phyloP scores from a whole-genome alignment of 92 coral and sea anemone species.

The Porites rus region DNA sequence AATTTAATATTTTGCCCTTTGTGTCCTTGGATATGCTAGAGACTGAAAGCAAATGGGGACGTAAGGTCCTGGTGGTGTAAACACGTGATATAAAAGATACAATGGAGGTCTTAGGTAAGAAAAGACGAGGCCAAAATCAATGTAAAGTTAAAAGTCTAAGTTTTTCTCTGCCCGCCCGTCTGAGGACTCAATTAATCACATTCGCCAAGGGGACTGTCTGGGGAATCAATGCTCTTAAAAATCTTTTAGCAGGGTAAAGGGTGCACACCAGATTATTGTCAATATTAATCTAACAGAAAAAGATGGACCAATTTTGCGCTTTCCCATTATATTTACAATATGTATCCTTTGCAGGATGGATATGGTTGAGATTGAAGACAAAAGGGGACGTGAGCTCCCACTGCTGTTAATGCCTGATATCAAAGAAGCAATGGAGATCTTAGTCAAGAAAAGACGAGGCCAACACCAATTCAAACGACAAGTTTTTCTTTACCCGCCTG shows the following conservation, averaged over 20 bases:
- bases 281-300: too few relatives aligned
- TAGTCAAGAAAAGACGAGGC: conserved; percentile 37
- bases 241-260: too few relatives aligned
- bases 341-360: conserved; percentile 24
- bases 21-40: conserved; percentile 33
- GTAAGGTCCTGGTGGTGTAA: conserved; percentile 46
- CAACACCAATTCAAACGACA: conserved; percentile 28
- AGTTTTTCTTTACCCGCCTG: conserved; percentile 36
- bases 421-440: conserved; percentile 27
- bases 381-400: conserved; percentile 44
- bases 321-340: too few relatives aligned
- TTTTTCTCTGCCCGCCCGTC: conserved; percentile 36
- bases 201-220: conserved; percentile 56
- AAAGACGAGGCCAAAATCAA: conserved; percentile 31
- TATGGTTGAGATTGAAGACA: conserved; percentile 46
- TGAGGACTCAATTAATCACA: conserved; percentile 35
- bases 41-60: conserved; percentile 37
- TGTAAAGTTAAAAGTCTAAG: conserved; percentile 3
- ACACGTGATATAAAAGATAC: conserved; percentile 41
- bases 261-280: too few relatives aligned
- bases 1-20: too few relatives aligned
- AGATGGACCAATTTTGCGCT: too few relatives aligned
- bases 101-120: conserved; percentile 23
- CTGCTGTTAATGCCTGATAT: conserved; percentile 45
- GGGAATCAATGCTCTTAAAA: conserved; percentile 5